A percentile compares a stretch with the other conserved stretches of the same genome.
These are phyloP conservation scores for Agrotis ipsilon DNA, from an alignment of 2,888 invertebrate species.

Conservation along the genomic window DNA sequence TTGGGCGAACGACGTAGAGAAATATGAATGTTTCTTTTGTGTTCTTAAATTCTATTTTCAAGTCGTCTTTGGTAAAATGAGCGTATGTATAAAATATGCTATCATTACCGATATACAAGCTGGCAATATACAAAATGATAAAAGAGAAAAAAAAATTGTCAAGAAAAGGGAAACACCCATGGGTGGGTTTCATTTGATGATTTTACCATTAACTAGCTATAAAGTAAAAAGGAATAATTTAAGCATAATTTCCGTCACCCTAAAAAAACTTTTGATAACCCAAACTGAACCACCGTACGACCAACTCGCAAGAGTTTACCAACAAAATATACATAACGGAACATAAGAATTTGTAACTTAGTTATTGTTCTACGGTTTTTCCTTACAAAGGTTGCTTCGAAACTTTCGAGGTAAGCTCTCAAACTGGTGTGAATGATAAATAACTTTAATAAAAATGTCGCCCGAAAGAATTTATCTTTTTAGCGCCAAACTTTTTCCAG, in stretches of 20 bases:
- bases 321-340: constrained; percentile 22
- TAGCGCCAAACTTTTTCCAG: constrained; percentile 39
- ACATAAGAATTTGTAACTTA: constrained; percentile 41
- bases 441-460: constrained; percentile 56
- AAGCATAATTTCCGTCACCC: neutral
- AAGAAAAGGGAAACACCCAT: no score
- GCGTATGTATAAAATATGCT: no score
- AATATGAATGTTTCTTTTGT: neutral
- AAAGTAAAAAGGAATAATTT: neutral
- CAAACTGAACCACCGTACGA: neutral
- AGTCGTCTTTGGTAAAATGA: no score
- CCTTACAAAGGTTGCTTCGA: constrained; percentile 20
- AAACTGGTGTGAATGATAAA: constrained; percentile 49
- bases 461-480: constrained; percentile 37
- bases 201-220: no score
- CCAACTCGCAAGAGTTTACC: neutral
- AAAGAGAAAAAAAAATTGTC: no score
- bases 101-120: no score
- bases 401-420: constrained; percentile 44
- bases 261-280: neutral
- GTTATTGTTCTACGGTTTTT: constrained; percentile 45
- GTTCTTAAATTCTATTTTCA: no score
- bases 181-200: no score
- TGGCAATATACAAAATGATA: no score
- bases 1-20: neutral